Conservation (phyloP, 2,888 invertebrate genomes). For the Microplitis manilae region DNA sequence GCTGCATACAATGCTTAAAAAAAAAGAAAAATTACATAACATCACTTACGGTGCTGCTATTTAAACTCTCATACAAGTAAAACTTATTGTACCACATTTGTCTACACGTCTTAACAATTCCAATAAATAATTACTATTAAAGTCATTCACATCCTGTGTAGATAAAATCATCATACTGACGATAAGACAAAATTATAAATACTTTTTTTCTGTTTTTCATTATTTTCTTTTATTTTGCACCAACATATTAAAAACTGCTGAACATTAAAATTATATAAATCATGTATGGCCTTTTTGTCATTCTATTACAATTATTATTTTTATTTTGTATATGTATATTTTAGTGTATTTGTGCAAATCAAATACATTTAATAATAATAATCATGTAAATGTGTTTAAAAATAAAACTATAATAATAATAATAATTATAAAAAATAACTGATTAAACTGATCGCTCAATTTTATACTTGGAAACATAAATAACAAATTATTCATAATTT, state of each 20-base stretch:
- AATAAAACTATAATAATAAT: background rate
- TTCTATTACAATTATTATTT: background rate
- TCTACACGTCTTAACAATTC: background rate
- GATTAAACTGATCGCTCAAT: background rate
- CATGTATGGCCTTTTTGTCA: background rate
- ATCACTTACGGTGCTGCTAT: background rate
- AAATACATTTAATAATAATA: background rate
- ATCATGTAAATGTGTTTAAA: background rate
- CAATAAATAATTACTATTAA: background rate
- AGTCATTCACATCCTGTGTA: background rate
- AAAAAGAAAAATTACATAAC: background rate
- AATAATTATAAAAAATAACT: background rate
- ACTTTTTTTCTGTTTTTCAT: background rate
- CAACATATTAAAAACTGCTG: background rate
- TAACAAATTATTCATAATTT: background rate
- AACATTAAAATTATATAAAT: background rate
- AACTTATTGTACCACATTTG: background rate
- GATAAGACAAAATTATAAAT: background rate
- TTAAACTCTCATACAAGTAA: background rate
- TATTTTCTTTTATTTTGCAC: constrained; percentile 9
- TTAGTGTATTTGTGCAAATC: background rate
- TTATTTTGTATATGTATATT: constrained; percentile 1
- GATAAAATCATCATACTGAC: background rate
- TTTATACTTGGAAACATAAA: background rate
- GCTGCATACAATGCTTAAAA: constrained; percentile 69